phyloP scores from a whole-genome alignment of 1,140 invertebrate species.

The Campoletis sonorensis region DNA sequence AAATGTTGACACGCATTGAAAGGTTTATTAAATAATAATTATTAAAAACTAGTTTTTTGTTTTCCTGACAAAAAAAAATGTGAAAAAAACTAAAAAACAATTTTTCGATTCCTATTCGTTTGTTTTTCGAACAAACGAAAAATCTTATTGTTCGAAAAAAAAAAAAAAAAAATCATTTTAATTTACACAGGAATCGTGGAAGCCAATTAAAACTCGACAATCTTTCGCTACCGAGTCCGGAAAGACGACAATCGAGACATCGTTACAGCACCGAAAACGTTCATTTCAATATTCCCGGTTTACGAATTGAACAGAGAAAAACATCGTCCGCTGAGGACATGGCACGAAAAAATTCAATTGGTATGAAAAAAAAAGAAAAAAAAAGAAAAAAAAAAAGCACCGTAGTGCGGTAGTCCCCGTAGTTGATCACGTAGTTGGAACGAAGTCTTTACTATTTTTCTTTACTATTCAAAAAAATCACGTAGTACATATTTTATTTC shows the following conservation, averaged over 20 bases:
- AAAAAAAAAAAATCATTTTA: not conserved
- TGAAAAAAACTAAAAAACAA: too few relatives aligned
- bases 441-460: not conserved
- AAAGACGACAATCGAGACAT: conserved; percentile 86
- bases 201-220: conserved; percentile 91
- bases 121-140: too few relatives aligned
- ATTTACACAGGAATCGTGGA: conserved; percentile 81
- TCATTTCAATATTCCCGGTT: conserved; percentile 91
- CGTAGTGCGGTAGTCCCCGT: conserved; percentile 39
- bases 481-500: too few relatives aligned
- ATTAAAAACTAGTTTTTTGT: not conserved
- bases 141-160: too few relatives aligned
- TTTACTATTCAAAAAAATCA: not conserved
- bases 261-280: conserved; percentile 92
- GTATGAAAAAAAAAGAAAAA: too few relatives aligned
- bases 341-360: conserved; percentile 89
- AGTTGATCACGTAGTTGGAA: conserved; percentile 41
- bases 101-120: too few relatives aligned
- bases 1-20: conserved; percentile 95
- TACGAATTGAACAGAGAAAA: conserved; percentile 89
- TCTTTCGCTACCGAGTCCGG: conserved; percentile 84
- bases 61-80: too few relatives aligned
- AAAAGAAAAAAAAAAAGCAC: too few relatives aligned
- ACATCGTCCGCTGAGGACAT: conserved; percentile 93
- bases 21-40: conserved; percentile 70